phyloP scores from a whole-genome alignment of 2,797 vertebrate genomes.

The Rhinophrynus dorsalis region DNA sequence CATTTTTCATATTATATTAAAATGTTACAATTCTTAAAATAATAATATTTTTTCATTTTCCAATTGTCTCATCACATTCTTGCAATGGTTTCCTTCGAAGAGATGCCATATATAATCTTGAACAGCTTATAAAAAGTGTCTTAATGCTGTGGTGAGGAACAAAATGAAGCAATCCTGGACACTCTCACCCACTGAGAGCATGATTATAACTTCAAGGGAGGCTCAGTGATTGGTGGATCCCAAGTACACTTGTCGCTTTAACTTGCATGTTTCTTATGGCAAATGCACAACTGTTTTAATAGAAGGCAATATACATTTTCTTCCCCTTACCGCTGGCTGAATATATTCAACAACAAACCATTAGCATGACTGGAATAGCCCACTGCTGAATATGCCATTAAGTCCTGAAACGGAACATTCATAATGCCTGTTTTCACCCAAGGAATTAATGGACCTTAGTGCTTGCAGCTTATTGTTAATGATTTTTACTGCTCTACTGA shows the following conservation, averaged over 20 bases:
- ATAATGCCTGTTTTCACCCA: constrained; percentile 40
- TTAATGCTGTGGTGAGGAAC: constrained; percentile 56
- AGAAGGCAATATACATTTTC: constrained; percentile 28
- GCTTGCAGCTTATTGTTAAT: constrained; percentile 29
- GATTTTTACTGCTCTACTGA: constrained; percentile 5
- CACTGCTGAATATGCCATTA: constrained; percentile 40
- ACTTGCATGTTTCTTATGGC: constrained; percentile 1
- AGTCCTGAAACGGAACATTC: constrained; percentile 18
- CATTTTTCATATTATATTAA: constrained; percentile 76
- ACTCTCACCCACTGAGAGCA: constrained; percentile 59
- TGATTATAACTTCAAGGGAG: constrained; percentile 66
- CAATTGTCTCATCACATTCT: constrained; percentile 68
- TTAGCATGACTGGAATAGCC: constrained; percentile 33
- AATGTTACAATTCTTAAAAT: constrained; percentile 74
- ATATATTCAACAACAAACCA: constrained; percentile 49
- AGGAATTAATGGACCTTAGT: constrained; percentile 45
- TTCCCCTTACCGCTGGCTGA: constrained; percentile 18
- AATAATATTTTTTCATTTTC: constrained; percentile 72
- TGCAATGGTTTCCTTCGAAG: constrained; percentile 54
- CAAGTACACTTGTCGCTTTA: constrained; percentile 10
- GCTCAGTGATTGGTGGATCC: constrained; percentile 58
- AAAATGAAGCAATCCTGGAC: constrained; percentile 60
- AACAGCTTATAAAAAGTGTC: constrained; percentile 62
- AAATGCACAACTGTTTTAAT: constrained; percentile 29
- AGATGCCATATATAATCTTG: constrained; percentile 59